These are phyloP conservation scores for Andrena hattorfiana DNA, from an alignment of 2,888 invertebrate genomes.

Conservation along the genomic window DNA sequence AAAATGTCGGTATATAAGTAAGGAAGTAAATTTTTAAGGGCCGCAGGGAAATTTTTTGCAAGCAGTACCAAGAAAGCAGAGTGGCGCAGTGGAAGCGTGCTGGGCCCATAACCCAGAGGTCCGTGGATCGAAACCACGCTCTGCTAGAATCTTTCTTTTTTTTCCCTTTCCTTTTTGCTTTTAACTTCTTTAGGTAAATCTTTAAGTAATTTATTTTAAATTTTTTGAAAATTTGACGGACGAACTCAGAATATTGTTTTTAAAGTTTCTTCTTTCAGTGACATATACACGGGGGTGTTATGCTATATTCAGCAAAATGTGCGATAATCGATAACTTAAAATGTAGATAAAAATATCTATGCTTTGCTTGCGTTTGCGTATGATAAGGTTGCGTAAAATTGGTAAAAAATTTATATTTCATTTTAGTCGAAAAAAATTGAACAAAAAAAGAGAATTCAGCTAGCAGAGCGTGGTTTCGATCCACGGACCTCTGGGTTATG, in stretches of 20 bases:
- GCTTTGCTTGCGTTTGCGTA: not conserved
- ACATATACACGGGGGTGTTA: not conserved
- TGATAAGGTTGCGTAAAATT: too few relatives aligned
- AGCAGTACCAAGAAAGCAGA: constrained; percentile 67
- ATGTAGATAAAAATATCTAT: not conserved
- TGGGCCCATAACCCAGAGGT: constrained; percentile 82
- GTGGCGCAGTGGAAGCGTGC: constrained; percentile 83
- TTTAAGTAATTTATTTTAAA: not conserved
- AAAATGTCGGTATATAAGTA: not conserved
- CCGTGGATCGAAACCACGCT: constrained; percentile 82
- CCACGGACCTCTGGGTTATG: constrained; percentile 83
- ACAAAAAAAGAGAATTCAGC: constrained; percentile 36
- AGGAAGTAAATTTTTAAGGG: not conserved
- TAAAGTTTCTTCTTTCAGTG: not conserved
- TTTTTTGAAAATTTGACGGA: not conserved
- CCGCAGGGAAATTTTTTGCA: not conserved
- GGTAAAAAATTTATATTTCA: fast-evolving
- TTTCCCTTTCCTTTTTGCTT: constrained; percentile 40
- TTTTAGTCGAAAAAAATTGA: not conserved
- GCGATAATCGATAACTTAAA: not conserved
- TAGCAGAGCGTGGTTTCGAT: constrained; percentile 83
- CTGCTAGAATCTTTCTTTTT: constrained; percentile 68
- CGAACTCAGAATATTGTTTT: not conserved
- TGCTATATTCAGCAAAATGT: not conserved
- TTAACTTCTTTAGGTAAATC: not conserved